Evolutionary conservation across 1,140 invertebrate species (phyloP).

Genomic region (Scylla paramamosain): DNA sequence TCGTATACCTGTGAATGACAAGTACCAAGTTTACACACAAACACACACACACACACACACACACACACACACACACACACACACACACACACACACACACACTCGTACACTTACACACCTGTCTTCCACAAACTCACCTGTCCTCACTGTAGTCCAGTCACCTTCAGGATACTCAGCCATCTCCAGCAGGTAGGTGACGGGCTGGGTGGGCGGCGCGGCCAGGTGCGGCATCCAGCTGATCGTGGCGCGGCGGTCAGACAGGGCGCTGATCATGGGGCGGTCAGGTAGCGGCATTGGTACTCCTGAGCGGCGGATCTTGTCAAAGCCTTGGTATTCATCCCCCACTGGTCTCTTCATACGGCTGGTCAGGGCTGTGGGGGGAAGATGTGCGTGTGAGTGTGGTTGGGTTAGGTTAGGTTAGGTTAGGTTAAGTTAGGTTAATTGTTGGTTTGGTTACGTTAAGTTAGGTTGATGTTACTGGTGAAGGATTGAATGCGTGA

Average conservation of each 20-base stretch:
- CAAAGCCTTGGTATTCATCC: slow-evolving; percentile 91
- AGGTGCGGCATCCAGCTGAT: slow-evolving; percentile 96
- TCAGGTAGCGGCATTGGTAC: slow-evolving; percentile 91
- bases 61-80: too few species aligned
- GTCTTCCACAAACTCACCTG: slow-evolving; percentile 80
- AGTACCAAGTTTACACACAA: neutral
- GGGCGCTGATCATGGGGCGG: slow-evolving; percentile 92
- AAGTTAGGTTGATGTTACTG: neutral
- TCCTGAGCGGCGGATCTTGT: slow-evolving; percentile 90
- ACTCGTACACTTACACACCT: neutral
- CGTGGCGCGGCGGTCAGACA: slow-evolving; percentile 91
- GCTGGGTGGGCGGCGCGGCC: slow-evolving; percentile 87
- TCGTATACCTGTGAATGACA: slow-evolving; percentile 83
- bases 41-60: too few species aligned
- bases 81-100: too few species aligned
- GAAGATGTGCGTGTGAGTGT: neutral
- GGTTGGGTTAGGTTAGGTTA: neutral
- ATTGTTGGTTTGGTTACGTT: neutral
- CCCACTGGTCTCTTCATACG: slow-evolving; percentile 84
- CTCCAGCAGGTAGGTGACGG: slow-evolving; percentile 96
- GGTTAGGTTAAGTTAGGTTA: neutral
- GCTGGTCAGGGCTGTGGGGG: slow-evolving; percentile 82
- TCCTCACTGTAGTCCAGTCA: slow-evolving; percentile 91
- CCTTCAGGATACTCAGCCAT: slow-evolving; percentile 94
- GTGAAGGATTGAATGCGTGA: neutral